Conservation (phyloP, 2,797 vertebrate species). For the Heliangelus exortis region DNA sequence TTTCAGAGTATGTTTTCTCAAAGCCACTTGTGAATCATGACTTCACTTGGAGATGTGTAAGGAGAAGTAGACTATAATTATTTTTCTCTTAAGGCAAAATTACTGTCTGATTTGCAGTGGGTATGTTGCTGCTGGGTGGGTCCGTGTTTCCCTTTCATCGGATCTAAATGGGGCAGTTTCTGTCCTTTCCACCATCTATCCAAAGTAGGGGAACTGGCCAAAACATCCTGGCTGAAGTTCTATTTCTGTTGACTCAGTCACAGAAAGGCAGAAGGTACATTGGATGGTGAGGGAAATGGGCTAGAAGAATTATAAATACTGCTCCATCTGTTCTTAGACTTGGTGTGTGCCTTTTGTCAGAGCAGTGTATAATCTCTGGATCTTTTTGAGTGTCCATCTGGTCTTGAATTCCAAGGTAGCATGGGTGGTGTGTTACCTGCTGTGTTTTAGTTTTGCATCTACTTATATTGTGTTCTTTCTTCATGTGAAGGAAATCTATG, state of each 20-base stretch:
- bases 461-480: not conserved
- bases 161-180: not conserved
- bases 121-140: not conserved
- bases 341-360: not conserved
- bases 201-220: not conserved
- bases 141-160: not conserved
- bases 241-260: not conserved
- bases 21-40: not conserved
- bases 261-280: not conserved
- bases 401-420: not conserved
- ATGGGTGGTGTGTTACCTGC: not conserved
- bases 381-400: not conserved
- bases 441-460: not conserved
- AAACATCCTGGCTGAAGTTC: not conserved
- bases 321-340: not conserved
- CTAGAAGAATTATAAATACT: conserved; percentile 1
- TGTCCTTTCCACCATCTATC: not conserved
- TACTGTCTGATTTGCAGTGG: not conserved
- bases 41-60: not conserved
- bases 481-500: not conserved
- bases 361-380: not conserved
- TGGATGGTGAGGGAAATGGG: not conserved
- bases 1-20: not conserved
- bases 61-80: not conserved
- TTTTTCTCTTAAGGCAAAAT: not conserved